Percentiles rank a stretch among this genome's conserved stretches.
Conservation (phyloP, 2,113 vertebrate species). For the Ceratotherium simum region DNA sequence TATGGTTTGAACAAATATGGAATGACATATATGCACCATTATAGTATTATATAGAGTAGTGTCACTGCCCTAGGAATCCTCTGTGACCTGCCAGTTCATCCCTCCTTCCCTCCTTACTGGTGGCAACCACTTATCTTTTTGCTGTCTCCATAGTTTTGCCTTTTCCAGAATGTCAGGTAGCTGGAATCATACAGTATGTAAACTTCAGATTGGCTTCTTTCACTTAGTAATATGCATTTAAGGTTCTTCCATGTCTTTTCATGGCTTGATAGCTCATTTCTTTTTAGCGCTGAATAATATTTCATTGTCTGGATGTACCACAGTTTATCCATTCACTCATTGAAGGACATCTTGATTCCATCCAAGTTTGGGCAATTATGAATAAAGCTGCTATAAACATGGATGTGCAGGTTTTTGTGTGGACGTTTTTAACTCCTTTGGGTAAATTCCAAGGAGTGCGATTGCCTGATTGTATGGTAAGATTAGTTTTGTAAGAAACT, state of each 20-base stretch:
- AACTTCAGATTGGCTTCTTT: background rate
- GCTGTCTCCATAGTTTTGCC: background rate
- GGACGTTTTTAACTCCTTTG: background rate
- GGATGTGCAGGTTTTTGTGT: background rate
- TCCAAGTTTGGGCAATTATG: background rate
- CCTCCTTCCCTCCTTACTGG: background rate
- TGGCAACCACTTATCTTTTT: background rate
- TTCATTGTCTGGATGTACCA: background rate
- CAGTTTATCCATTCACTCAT: background rate
- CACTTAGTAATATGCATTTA: background rate
- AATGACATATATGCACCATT: background rate
- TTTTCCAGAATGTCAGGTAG: background rate
- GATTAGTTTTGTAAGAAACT: background rate
- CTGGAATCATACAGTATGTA: background rate
- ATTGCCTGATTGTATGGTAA: background rate
- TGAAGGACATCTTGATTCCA: background rate
- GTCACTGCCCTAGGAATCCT: background rate
- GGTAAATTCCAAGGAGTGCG: background rate
- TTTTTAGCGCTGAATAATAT: background rate
- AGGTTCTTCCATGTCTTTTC: background rate
- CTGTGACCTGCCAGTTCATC: background rate
- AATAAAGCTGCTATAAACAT: background rate
- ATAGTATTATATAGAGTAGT: background rate
- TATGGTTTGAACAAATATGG: background rate
- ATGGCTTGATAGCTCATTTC: background rate